Conservation (phyloP, 2,113 vertebrate genomes). For the Hemicordylus capensis region DNA sequence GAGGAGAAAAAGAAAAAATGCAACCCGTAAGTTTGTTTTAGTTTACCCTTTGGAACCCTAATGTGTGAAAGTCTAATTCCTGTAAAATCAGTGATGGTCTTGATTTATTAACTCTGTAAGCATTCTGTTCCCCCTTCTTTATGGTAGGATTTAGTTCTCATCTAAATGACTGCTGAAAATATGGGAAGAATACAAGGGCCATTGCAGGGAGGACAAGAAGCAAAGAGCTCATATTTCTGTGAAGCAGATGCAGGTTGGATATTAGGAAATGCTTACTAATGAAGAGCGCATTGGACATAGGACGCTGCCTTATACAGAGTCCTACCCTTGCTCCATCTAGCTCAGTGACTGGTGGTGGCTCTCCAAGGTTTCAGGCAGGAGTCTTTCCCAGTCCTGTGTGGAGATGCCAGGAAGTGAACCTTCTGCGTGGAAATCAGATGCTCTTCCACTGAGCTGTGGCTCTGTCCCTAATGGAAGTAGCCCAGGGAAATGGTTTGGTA, state of each 20-base stretch:
- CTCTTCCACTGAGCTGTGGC: too few relatives aligned
- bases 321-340: too few relatives aligned
- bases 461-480: not conserved
- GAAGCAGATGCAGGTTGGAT: not conserved
- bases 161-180: not conserved
- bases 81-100: not conserved
- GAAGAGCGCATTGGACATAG: too few relatives aligned
- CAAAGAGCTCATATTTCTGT: not conserved
- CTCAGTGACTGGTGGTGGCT: too few relatives aligned
- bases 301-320: too few relatives aligned
- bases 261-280: not conserved
- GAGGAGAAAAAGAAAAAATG: slow-evolving; percentile 87
- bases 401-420: too few relatives aligned
- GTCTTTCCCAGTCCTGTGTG: too few relatives aligned
- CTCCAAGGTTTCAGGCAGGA: too few relatives aligned
- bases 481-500: not conserved
- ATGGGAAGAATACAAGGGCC: not conserved
- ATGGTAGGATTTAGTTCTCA: not conserved
- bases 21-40: slow-evolving; percentile 83
- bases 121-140: not conserved
- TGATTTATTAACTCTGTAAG: not conserved
- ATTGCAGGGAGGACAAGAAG: not conserved
- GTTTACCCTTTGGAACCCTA: not conserved
- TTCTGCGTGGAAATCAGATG: too few relatives aligned
- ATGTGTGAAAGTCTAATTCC: not conserved